Base-by-base conservation (phyloP, 2,888 invertebrate genomes). In the Microctonus hyperodae region DNA sequence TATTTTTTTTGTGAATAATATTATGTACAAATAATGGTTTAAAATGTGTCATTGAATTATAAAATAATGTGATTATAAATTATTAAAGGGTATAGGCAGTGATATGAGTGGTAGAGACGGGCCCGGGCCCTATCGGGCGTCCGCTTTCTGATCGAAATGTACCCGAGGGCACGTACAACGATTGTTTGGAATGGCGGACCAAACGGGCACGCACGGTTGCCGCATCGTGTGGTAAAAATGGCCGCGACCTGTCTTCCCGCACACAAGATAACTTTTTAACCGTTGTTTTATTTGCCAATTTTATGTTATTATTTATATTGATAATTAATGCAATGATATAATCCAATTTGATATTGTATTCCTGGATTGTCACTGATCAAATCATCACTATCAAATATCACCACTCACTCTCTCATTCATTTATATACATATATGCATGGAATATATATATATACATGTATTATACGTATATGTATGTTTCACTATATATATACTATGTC, bases 151-250 rank as follows among this genome's bases (percentile, higher is more conserved):
- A 84, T 86, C 87, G 76, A 86, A 86, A 86, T 86, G 85, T 88
- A 88, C 88, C 85, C 87, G 86, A 87, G 87, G 76, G 76, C 77
- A 74, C 77, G 77, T 73, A 88, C 87, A 88, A 88, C 80, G 86
- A 88, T 87, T 87, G 88, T 88, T 89, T 89, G 88, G 89, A 89
- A 89, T 89, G 90, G 89, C 90, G 89, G 89, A 89, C 80, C 78
- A 80, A 80, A 81, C 76, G 74, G 75, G 86, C 87, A 87, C 88
- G 88, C 89, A 89, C 88, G 88, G 88, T 88, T 88, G 89, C 88
- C 89, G 89, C 89, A 89, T 89, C 89, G 89, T 88, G 87, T 87
- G 88, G 87, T 88, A 89, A 89, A 81, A 89, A 89, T 89, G 89
- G 89, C 89, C 88, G 89, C 88, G 65, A 62, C 63, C 65, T 68